Base-by-base conservation (phyloP, 2,797 vertebrate species). In the Anomalospiza imberbis region DNA sequence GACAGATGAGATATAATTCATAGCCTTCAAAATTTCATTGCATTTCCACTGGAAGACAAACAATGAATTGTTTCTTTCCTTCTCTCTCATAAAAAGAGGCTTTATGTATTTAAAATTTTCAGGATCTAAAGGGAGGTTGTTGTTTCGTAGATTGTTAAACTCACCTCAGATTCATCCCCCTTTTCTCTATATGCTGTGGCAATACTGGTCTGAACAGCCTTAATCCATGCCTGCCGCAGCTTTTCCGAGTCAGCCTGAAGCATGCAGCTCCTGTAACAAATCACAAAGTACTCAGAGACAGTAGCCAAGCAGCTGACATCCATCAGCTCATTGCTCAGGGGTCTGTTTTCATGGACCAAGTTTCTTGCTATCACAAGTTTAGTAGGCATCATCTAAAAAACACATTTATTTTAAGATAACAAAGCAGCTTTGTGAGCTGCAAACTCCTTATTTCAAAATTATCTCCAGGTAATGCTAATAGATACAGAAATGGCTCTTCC, bases 201-300 rank as follows among this genome's bases (percentile, higher is more conserved):
- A 54, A 99, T 99, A 93, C 99, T 99, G 97, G 98, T 99, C 97
- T 99, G 99, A 82, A 99, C 99, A 16, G 99, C 99, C 98, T 98
- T 99, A 96, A 99, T 99, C 99, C 99, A 99, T 1, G 99, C 99
- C 96, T 99, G 99, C 17, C 99, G 98, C 96, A 99, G 98, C 94
- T 99, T 99, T 94, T 99, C 99, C 0, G 99, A 99, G 97, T 99
- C 99, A 6, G 99, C 99, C 97, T 99, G 99, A 95, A 99, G 98
- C 98, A 99, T 99, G 92, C 99, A 99, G 97, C 99, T 99, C 98
- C 99, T 99, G 97, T 40, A 86, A 96, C 29, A 62, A 53, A 94
- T 1, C n/a, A 87, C 4, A 94, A 13, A 14, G 65, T 0, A 17
- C 22, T 28, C 48, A 66, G 62, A 71, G 13, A 88, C 17, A 57